These are phyloP conservation scores for Helicoverpa assulta DNA, from an alignment of 2,888 invertebrate genomes.

Conservation along the genomic window DNA sequence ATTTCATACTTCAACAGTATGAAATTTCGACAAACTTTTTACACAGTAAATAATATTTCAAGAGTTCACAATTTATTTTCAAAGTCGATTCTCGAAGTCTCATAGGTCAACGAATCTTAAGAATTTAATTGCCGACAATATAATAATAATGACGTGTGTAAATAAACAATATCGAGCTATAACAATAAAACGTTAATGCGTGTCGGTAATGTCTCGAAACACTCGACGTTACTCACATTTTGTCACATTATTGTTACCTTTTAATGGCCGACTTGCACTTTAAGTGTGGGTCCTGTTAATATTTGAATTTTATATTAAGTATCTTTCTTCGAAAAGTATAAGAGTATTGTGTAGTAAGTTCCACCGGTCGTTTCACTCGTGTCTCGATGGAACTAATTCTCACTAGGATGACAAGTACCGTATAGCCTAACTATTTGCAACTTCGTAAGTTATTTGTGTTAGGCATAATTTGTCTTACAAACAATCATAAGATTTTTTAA, in stretches of 20 bases:
- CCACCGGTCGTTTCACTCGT: too few relatives aligned
- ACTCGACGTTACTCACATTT: slow-evolving; percentile 14
- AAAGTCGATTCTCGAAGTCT: not conserved
- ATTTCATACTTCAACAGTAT: too few relatives aligned
- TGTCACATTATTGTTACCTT: slow-evolving; percentile 28
- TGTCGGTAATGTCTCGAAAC: slow-evolving; percentile 48
- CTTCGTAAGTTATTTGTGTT: too few relatives aligned
- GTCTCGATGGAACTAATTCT: too few relatives aligned
- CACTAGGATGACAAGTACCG: too few relatives aligned
- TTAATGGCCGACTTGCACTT: slow-evolving; percentile 10
- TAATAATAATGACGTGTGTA: slow-evolving; percentile 14
- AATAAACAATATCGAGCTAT: slow-evolving; percentile 58
- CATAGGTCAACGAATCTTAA: not conserved
- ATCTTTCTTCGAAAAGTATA: too few relatives aligned
- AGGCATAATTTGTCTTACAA: too few relatives aligned
- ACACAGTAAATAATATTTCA: not conserved
- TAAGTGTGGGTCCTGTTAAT: slow-evolving; percentile 21
- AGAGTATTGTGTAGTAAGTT: too few relatives aligned
- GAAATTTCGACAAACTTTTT: not conserved
- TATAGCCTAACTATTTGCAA: too few relatives aligned
- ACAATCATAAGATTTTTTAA: too few relatives aligned
- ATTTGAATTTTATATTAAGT: too few relatives aligned
- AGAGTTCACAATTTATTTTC: too few relatives aligned
- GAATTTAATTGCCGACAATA: slow-evolving; percentile 7
- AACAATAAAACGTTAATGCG: slow-evolving; percentile 61